Evolutionary conservation across 92 coral and sea anemone species (phyloP).

Genomic region (Micromussa lordhowensis): DNA sequence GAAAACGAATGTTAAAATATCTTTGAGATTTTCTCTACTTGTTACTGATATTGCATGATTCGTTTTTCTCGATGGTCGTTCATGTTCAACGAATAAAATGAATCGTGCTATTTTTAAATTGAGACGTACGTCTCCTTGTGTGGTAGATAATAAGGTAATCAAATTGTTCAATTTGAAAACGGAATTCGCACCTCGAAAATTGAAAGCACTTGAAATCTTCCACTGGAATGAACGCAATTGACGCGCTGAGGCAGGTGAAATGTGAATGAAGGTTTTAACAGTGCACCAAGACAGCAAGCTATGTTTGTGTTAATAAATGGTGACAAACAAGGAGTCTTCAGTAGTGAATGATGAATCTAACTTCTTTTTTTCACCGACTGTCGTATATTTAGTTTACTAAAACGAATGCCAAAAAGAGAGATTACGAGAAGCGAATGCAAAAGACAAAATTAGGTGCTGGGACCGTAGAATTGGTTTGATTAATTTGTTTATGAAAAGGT

Average conservation of each 20-base stretch:
- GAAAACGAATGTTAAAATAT: neutral
- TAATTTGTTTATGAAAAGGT: conserved; percentile 30
- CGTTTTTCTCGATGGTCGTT: neutral
- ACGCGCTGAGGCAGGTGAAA: conserved; percentile 29
- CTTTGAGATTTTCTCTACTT: neutral
- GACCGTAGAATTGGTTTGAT: conserved; percentile 23
- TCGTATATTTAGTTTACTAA: neutral
- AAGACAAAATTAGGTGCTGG: neutral
- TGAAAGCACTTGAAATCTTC: conserved; percentile 26
- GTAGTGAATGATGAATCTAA: neutral
- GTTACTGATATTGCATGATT: neutral
- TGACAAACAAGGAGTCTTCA: neutral
- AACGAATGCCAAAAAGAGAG: neutral
- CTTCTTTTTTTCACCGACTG: neutral
- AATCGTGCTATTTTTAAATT: conserved; percentile 4
- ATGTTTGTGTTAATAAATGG: neutral
- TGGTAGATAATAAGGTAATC: neutral
- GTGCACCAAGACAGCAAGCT: neutral
- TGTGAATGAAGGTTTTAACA: neutral
- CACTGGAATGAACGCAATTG: neutral
- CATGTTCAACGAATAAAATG: neutral
- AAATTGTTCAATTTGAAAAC: conserved; percentile 2
- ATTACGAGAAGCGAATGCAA: neutral
- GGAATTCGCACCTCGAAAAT: conserved; percentile 6
- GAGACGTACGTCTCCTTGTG: neutral